Percentiles rank a stretch among this genome's conserved stretches.
These are phyloP conservation scores for Bombus superbus DNA, from an alignment of 1,140 invertebrate genomes.

Conservation along the genomic window DNA sequence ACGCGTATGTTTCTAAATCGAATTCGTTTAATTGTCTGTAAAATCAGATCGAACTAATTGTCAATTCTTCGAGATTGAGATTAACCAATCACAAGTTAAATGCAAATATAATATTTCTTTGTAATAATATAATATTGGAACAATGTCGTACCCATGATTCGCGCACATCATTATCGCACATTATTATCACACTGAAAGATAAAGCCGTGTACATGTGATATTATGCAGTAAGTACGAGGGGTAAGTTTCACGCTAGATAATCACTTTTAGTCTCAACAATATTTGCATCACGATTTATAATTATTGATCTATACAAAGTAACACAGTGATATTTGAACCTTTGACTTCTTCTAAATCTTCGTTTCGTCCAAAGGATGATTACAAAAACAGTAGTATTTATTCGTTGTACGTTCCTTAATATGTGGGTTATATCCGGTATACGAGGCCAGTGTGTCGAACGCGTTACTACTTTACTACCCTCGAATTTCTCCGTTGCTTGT, in stretches of 20 bases:
- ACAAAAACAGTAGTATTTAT: neutral
- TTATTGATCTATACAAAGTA: slow-evolving; percentile 15
- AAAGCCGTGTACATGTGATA: neutral
- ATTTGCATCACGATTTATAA: slow-evolving; percentile 2
- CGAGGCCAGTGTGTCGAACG: slow-evolving; percentile 41
- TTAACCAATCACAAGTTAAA: neutral
- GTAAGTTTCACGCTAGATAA: neutral
- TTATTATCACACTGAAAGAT: neutral
- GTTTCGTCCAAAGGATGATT: neutral
- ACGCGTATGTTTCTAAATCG: neutral
- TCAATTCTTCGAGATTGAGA: neutral
- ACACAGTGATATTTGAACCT: neutral
- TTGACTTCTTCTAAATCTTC: neutral
- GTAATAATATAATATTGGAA: neutral
- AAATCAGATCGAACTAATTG: neutral
- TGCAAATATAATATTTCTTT: neutral
- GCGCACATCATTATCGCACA: neutral
- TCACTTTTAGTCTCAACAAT: neutral
- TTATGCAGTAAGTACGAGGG: neutral
- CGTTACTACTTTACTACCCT: slow-evolving; percentile 40
- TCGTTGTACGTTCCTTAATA: slow-evolving; percentile 33
- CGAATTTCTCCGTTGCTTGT: slow-evolving; percentile 28
- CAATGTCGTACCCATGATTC: neutral
- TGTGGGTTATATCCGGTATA: neutral
- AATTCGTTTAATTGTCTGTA: neutral